Conservation (phyloP, 2,888 invertebrate genomes). For the Scaeva pyrastri region DNA sequence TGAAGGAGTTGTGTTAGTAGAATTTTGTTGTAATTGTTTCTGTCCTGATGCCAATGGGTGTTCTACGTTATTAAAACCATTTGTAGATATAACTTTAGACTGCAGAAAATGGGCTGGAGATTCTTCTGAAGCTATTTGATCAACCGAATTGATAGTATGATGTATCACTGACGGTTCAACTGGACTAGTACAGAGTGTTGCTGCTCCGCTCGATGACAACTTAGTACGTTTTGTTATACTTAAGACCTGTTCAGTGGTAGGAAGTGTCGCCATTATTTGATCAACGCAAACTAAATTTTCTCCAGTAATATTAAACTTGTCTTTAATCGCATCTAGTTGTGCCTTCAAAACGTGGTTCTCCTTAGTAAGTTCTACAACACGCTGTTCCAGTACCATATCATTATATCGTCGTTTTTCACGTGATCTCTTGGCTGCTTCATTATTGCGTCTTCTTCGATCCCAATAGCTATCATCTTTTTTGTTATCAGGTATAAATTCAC, state of each 20-base stretch:
- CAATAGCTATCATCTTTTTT: constrained; percentile 99
- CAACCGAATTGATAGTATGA: constrained; percentile 83
- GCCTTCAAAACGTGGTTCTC: constrained; percentile 97
- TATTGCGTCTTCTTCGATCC: constrained; percentile 97
- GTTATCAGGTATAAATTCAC: constrained; percentile 98
- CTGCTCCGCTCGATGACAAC: constrained; percentile 84
- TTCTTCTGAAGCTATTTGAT: constrained; percentile 57
- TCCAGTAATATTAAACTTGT: constrained; percentile 95
- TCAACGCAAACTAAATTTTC: constrained; percentile 94
- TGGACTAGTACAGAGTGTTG: constrained; percentile 85
- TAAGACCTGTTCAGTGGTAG: constrained; percentile 93
- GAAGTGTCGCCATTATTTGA: constrained; percentile 93
- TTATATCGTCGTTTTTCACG: constrained; percentile 98
- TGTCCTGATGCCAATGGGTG: constrained; percentile 44
- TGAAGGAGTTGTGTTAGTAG: constrained; percentile 22
- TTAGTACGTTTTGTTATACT: constrained; percentile 90
- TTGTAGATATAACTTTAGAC: constrained; percentile 79
- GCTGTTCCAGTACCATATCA: constrained; percentile 97
- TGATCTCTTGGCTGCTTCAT: constrained; percentile 98
- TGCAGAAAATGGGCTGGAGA: constrained; percentile 56
- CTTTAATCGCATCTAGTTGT: constrained; percentile 95
- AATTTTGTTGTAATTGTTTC: constrained; percentile 44
- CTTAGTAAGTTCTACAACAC: constrained; percentile 96
- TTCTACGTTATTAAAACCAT: constrained; percentile 66
- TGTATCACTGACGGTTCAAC: constrained; percentile 87